Evolutionary conservation across 2,113 vertebrate species (phyloP), one percentile per base, ranked within the genome.

Genomic region (Bostrychus sinensis): DNA sequence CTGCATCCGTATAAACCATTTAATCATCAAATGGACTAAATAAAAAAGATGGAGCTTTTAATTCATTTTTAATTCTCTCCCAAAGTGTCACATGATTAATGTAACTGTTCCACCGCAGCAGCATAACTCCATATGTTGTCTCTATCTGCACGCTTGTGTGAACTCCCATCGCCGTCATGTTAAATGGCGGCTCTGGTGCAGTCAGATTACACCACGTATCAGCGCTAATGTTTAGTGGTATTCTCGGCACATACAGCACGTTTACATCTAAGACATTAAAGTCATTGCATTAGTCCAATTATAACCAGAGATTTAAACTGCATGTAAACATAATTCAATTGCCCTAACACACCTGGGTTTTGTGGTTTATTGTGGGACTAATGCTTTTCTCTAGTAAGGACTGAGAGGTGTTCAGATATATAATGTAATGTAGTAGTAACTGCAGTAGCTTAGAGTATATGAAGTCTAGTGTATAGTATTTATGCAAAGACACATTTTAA

Each of bases 11-110:
- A 11, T 17, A 39, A 14, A 36, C 28, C 12, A 1, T 25, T 30
- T 41, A 36, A 3, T 65, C n/a, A 58, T 70, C 7, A 25, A 41
- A 23, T 48, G 26, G 34, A 56, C 59, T 70, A 19, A 42, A 63
- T 74, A 23, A 59, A 62, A 34, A 66, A 57, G 28, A 56, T 5
- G 13, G 17, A 2, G 12, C 22, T 34, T 60, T 43, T 50, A 66
- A 74, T 53, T 42, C 25, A 50, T 51, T 23, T 76, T 75, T 77
- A 70, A 78, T 72, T 70, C 61, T 54, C 48, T 46, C 19, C 25
- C 42, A 69, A 72, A 65, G 72, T 63, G 7, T 32, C 0, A 54
- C 26, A 37, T 70, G 65, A 83, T 82, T 68, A 66, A 82, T 68
- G 55, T 32, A 41, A 7, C 39, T 46, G 9, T 32, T 55, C 38